These are phyloP conservation scores for Dolichotis patagonum DNA, from an alignment of 2,113 vertebrate genomes.

Conservation along the genomic window DNA sequence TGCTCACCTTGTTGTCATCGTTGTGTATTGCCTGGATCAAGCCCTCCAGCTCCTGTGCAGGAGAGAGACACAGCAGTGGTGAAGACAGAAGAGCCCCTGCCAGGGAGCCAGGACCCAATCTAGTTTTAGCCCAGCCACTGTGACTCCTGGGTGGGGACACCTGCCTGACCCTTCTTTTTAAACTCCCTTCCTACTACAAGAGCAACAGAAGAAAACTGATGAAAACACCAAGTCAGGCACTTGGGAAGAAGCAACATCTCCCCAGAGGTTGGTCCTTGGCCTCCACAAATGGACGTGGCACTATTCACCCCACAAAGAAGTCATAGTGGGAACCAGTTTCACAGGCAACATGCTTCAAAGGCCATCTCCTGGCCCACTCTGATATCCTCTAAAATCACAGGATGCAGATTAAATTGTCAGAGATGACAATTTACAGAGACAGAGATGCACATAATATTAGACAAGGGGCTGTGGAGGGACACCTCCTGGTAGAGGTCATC, in stretches of 20 bases:
- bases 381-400: background rate
- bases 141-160: background rate
- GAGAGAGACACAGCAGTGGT: conserved; percentile 63
- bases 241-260: background rate
- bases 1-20: conserved; percentile 94
- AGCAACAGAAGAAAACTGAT: background rate
- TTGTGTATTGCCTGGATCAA: conserved; percentile 95
- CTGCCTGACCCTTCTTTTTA: background rate
- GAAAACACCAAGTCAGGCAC: background rate
- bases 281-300: background rate
- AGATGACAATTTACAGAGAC: too few species aligned
- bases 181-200: background rate
- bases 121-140: background rate
- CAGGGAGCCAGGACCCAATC: background rate
- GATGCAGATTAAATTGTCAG: background rate
- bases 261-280: background rate
- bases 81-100: background rate
- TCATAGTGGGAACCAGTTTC: background rate
- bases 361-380: background rate
- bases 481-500: background rate
- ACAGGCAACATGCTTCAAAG: background rate
- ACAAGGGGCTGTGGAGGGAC: background rate
- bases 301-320: background rate
- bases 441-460: background rate
- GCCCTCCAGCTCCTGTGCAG: conserved; percentile 93